phyloP scores from a whole-genome alignment of 2,888 invertebrate genomes.

The Hermaeophaga mercurialis region DNA sequence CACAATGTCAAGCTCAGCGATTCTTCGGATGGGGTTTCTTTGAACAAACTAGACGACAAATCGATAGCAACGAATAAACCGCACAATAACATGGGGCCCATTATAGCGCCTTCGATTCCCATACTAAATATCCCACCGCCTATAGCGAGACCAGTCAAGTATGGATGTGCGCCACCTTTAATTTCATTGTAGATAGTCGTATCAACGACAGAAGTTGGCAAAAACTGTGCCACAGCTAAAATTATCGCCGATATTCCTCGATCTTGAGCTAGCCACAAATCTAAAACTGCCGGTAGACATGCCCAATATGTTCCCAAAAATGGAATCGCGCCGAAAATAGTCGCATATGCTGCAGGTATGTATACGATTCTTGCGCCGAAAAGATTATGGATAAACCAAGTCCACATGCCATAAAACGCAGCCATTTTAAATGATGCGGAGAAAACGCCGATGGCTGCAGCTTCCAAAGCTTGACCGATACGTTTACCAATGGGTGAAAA shows the following conservation, averaged over 20 bases:
- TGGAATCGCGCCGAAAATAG: conserved; percentile 92
- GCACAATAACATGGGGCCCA: conserved; percentile 94
- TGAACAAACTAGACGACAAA: conserved; percentile 73
- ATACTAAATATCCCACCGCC: conserved; percentile 98
- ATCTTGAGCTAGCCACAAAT: conserved; percentile 92
- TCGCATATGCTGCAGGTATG: conserved; percentile 87
- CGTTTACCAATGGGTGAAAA: conserved; percentile 80
- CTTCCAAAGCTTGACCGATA: conserved; percentile 82
- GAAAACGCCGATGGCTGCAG: conserved; percentile 92
- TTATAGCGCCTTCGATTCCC: conserved; percentile 95
- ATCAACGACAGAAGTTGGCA: conserved; percentile 91
- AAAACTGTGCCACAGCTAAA: conserved; percentile 82
- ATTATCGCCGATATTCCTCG: conserved; percentile 80
- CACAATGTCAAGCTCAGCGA: conserved; percentile 39
- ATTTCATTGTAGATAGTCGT: conserved; percentile 97
- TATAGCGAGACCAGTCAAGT: conserved; percentile 94
- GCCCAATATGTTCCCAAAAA: conserved; percentile 97
- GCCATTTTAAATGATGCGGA: conserved; percentile 97
- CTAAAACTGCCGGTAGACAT: conserved; percentile 90
- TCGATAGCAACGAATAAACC: conserved; percentile 92
- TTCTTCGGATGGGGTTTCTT: conserved; percentile 70
- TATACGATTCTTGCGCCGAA: conserved; percentile 95
- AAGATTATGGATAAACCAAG: conserved; percentile 95
- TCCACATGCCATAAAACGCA: conserved; percentile 96
- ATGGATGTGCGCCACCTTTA: conserved; percentile 93